A percentile compares a stretch with the other conserved stretches of the same genome.
Conservation (phyloP, 2,888 invertebrate genomes). For the Bellardia pandia region DNA sequence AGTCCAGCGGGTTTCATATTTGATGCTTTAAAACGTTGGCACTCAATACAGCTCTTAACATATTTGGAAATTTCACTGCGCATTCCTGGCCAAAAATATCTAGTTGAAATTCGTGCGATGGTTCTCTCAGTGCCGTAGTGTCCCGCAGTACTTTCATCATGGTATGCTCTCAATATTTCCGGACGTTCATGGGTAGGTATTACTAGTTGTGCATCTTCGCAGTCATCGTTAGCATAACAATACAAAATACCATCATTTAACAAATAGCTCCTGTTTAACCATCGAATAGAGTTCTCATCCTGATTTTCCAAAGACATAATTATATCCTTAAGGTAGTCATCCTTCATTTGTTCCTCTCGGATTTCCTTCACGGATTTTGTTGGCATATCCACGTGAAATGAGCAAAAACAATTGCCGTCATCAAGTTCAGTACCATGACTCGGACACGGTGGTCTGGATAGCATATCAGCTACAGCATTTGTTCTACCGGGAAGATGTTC, state of each 20-base stretch:
- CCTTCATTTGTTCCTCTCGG: slow-evolving; percentile 39
- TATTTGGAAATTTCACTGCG: slow-evolving; percentile 56
- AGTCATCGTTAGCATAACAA: slow-evolving; percentile 52
- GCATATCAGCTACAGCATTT: slow-evolving; percentile 58
- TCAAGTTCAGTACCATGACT: neutral
- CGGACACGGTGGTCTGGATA: slow-evolving; percentile 52
- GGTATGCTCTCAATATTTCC: slow-evolving; percentile 35
- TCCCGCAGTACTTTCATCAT: slow-evolving; percentile 71
- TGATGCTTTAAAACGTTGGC: slow-evolving; percentile 67
- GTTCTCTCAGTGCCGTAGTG: slow-evolving; percentile 70
- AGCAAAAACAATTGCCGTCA: slow-evolving; percentile 33
- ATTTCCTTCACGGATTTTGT: slow-evolving; percentile 51
- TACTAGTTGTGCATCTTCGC: slow-evolving; percentile 57
- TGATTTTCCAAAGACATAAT: slow-evolving; percentile 26
- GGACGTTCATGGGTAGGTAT: slow-evolving; percentile 43
- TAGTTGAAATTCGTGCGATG: slow-evolving; percentile 51
- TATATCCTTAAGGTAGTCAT: slow-evolving; percentile 23
- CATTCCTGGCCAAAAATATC: slow-evolving; percentile 60
- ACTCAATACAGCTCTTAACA: slow-evolving; percentile 61
- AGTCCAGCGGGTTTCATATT: slow-evolving; percentile 73
- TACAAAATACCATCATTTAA: slow-evolving; percentile 56
- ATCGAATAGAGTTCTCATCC: slow-evolving; percentile 27
- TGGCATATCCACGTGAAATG: slow-evolving; percentile 49
- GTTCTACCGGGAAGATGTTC: slow-evolving; percentile 81
- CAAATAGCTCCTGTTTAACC: slow-evolving; percentile 24